Base-by-base conservation (phyloP, 1,140 invertebrate genomes). In the Heliconius melpomene region DNA sequence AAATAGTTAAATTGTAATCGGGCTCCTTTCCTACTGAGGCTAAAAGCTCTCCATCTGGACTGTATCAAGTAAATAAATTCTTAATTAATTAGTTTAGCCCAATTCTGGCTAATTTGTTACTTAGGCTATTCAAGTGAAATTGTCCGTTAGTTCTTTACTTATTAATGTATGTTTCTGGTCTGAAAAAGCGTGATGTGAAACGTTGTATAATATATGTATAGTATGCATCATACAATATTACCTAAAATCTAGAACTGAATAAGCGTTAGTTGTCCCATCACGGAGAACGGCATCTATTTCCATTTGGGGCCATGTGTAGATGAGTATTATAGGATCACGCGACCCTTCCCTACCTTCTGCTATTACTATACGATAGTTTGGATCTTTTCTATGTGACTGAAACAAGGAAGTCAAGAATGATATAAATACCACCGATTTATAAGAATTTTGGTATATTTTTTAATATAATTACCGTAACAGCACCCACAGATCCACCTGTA, bases 1-100 rank as follows among this genome's bases (percentile, higher is more conserved):
- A 99, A 75, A 99, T 96, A 0, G 98, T 98, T 29, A 99, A 95
- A 86, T 97, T 96, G 87, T 97, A 98, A 91, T 99, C 98, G 0
- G 98, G 98, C 79, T 97, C 96, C 20, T 97, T 97, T 5, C 97
- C 97, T 88, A 98, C 97, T 0, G 98, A 98, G 6, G 97, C 97
- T 52, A 99, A 91, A 54, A 98, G 89, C 71, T 96, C 95, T 2
- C 98, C 98, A 85, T 97, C 96, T 5, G 96, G 96, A 85, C 98
- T 98, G 85, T 13, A 90, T 90, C 20, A 60, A 81, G 3, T 57
- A 72, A 46, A 57, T 40, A 36, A n/a, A 36, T 3, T n/a, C n/a
- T n/a, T 11, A 40, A 79, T 76, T 40, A 16, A 46, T 46, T 46
- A 0, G 0, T 46, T 46, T 46, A 46, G 13, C 40, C 40, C 3